Base-by-base conservation (phyloP, 2,797 vertebrate genomes). In the Smutsia temminckii region DNA sequence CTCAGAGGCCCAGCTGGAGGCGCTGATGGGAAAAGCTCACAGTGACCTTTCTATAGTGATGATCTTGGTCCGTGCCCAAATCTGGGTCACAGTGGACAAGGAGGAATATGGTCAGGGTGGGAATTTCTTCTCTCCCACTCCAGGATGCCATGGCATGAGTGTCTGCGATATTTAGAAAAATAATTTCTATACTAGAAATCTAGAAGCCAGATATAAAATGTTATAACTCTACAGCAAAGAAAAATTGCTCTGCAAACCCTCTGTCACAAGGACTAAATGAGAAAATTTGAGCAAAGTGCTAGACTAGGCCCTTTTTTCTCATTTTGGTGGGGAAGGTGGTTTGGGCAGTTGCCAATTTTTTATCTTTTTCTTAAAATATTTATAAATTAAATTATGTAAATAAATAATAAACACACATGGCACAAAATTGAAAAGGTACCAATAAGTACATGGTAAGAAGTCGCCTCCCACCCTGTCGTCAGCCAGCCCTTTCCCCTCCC, bases 101-200 rank as follows among this genome's bases (percentile, higher is more conserved):
- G 89, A 91, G 80, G 91, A 96, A 88, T 72, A 95, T 34, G 86
- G 89, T 93, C 97, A 88, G 95, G 90, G 92, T 42, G 57, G 86
- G 85, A 71, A 74, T 80, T 96, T 94, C 97, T 97, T 97, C 97
- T 96, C 97, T 89, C 95, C 94, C 95, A 71, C 59, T 94, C 97
- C 84, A 68, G 92, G 85, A 87, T 37, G 40, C 79, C 81, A 27
- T 1, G 8, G 34, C 4, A 37, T 69, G 89, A 93, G 84, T 11
- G 27, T 92, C 40, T 59, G 29, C 78, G 72, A 68, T 55, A 53
- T 91, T 88, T 46, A 77, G 57, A 37, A 37, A 37, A 37, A 37
- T 37, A 93, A 83, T 34, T 81, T 90, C 90, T 88, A 51, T 51
- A 20, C 57, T 66, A 69, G 55, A 86, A 94, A 78, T 63, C 61